phyloP scores from a whole-genome alignment of 2,888 invertebrate species.

The Onchidella celtica region DNA sequence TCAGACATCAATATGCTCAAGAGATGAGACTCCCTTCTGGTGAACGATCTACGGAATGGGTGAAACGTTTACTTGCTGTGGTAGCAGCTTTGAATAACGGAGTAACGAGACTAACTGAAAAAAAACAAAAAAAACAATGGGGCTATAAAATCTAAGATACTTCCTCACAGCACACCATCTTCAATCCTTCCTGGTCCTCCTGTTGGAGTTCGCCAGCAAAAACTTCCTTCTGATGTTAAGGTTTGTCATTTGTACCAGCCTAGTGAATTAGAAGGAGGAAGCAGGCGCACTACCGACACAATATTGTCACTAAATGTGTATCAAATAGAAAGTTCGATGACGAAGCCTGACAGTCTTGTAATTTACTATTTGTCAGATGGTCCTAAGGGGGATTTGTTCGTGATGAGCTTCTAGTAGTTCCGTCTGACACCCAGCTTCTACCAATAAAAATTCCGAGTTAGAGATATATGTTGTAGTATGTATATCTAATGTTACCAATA shows the following conservation, averaged over 20 bases:
- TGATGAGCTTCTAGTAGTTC: neutral
- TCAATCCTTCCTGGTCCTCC: neutral
- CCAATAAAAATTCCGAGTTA: too few relatives aligned
- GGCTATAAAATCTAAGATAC: too few relatives aligned
- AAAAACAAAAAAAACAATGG: too few relatives aligned
- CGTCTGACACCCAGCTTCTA: neutral
- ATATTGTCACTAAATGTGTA: neutral
- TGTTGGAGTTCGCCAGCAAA: neutral
- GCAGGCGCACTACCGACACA: neutral
- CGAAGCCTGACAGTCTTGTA: neutral
- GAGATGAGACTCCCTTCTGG: neutral
- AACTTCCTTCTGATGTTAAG: neutral
- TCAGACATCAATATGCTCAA: conserved; percentile 20
- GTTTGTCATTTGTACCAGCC: conserved; percentile 7
- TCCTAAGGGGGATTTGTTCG: neutral
- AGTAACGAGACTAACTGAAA: neutral
- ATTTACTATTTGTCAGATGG: neutral
- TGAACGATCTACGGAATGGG: too few relatives aligned
- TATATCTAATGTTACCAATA: too few relatives aligned
- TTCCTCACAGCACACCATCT: too few relatives aligned
- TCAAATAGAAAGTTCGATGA: neutral
- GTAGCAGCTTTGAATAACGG: neutral
- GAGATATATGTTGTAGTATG: too few relatives aligned
- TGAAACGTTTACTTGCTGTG: too few relatives aligned
- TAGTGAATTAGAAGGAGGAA: conserved; percentile 16